A percentile compares a stretch with the other conserved stretches of the same genome.
phyloP scores from a whole-genome alignment of 2,797 vertebrate species.

The Orientallactaga sibirica region DNA sequence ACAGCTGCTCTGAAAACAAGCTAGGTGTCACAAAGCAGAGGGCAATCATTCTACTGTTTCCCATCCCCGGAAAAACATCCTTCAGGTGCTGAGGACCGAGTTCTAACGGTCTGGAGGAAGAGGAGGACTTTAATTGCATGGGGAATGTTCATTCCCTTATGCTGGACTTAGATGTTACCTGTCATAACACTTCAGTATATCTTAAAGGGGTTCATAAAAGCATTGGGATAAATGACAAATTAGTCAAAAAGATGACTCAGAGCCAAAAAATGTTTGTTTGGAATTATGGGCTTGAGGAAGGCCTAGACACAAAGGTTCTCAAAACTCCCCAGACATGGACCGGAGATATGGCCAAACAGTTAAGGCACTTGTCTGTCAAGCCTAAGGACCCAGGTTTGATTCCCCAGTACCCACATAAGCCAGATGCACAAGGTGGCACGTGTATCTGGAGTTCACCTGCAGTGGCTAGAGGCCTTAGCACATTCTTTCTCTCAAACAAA shows the following conservation, averaged over 20 bases:
- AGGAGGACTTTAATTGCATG: not conserved
- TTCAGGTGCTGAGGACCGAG: not conserved
- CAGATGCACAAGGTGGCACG: too few relatives aligned
- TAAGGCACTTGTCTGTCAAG: too few relatives aligned
- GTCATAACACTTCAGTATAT: slow-evolving; percentile 44
- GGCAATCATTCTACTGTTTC: not conserved
- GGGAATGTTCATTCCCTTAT: slow-evolving; percentile 23
- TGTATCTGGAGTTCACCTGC: too few relatives aligned
- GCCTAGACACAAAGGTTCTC: not conserved
- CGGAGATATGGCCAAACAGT: too few relatives aligned
- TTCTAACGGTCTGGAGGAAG: not conserved
- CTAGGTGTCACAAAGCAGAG: not conserved
- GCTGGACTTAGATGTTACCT: slow-evolving; percentile 28
- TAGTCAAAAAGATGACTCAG: slow-evolving; percentile 66
- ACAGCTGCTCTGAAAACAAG: slow-evolving; percentile 29
- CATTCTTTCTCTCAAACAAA: too few relatives aligned
- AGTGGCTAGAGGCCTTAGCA: too few relatives aligned
- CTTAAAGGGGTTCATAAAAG: slow-evolving; percentile 54
- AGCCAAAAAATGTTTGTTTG: slow-evolving; percentile 41
- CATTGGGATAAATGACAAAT: not conserved
- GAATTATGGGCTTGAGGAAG: slow-evolving; percentile 46
- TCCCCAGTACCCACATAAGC: too few relatives aligned
- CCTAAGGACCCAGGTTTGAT: too few relatives aligned
- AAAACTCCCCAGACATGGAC: not conserved
- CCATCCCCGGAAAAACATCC: not conserved